These are phyloP conservation scores for Nothura maculosa DNA, from an alignment of 2,797 vertebrate genomes.

Conservation along the genomic window DNA sequence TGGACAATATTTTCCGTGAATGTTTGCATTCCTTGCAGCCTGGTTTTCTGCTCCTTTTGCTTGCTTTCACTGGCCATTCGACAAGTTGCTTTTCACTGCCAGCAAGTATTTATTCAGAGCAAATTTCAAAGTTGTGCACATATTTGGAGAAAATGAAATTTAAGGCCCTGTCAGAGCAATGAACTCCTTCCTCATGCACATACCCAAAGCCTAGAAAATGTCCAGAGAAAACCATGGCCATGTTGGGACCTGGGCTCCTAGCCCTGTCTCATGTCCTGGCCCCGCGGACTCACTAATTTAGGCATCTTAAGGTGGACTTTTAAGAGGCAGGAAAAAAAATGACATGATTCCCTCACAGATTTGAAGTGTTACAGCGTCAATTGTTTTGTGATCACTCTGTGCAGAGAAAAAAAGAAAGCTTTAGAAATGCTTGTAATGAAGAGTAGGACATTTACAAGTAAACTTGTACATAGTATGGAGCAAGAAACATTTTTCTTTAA, in stretches of 20 bases:
- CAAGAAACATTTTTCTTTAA: slow-evolving; percentile 1
- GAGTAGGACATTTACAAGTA: not conserved
- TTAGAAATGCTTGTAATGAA: not conserved
- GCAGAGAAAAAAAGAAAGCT: not conserved
- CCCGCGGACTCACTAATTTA: not conserved
- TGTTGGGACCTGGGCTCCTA: not conserved
- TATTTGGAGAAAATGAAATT: slow-evolving; percentile 70
- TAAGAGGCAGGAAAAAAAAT: not conserved
- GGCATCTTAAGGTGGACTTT: not conserved
- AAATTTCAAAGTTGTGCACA: slow-evolving; percentile 63
- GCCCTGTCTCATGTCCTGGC: not conserved
- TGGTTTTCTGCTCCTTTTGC: slow-evolving; percentile 55
- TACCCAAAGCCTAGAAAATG: not conserved
- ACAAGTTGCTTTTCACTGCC: slow-evolving; percentile 66
- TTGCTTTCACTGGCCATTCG: slow-evolving; percentile 45
- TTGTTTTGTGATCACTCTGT: not conserved
- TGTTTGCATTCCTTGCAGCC: slow-evolving; percentile 47
- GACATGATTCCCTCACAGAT: not conserved
- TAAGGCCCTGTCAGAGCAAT: slow-evolving; percentile 55
- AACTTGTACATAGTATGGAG: not conserved
- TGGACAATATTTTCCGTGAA: slow-evolving; percentile 44
- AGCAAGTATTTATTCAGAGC: slow-evolving; percentile 58
- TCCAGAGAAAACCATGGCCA: slow-evolving; percentile 40
- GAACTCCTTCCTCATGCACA: not conserved
- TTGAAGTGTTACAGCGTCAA: not conserved